Conservation (phyloP, 2,888 invertebrate genomes). For the Pseudococcus longispinus region DNA sequence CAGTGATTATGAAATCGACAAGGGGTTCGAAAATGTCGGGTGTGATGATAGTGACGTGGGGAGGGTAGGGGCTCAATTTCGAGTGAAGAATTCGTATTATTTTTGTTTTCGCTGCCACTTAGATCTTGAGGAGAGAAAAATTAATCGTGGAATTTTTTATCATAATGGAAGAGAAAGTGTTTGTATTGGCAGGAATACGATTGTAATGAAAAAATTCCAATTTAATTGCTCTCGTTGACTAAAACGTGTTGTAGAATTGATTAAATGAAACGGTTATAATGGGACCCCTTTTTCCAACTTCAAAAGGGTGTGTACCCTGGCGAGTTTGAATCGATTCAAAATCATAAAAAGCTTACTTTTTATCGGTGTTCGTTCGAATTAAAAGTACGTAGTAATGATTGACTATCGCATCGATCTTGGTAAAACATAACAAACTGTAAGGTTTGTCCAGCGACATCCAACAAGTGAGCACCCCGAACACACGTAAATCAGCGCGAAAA, state of each 20-base stretch:
- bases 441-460: neutral
- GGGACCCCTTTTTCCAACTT: neutral
- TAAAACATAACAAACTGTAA: conserved; percentile 30
- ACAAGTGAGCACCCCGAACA: neutral
- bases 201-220: neutral
- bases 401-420: conserved; percentile 18
- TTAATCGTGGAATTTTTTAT: neutral
- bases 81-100: neutral
- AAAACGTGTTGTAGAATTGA: neutral
- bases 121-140: neutral
- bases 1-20: neutral
- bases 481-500: conserved; percentile 23
- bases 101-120: neutral
- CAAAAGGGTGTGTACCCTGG: no score
- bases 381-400: neutral
- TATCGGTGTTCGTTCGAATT: conserved; percentile 20
- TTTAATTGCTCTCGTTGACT: neutral
- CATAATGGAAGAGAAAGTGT: neutral
- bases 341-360: conserved; percentile 36
- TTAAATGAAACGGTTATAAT: neutral
- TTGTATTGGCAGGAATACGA: neutral
- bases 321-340: neutral
- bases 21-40: neutral
- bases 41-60: neutral
- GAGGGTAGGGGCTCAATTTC: neutral